Base-by-base conservation (phyloP, 92 coral and sea anemone species). In the Parazoanthus darwini region DNA sequence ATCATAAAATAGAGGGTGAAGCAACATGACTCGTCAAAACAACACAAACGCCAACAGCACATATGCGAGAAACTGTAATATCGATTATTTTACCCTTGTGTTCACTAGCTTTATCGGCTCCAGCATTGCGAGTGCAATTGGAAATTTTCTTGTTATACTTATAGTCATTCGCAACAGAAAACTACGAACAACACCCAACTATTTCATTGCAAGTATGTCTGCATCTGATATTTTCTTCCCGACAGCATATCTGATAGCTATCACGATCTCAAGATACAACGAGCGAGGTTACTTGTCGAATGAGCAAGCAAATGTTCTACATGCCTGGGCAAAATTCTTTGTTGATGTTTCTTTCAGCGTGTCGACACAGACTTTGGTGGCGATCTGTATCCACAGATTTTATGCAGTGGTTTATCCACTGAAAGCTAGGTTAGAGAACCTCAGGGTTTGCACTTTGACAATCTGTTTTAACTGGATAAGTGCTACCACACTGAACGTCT, bases 311-410 rank as follows among this genome's bases (percentile, higher is more conserved):
- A 37, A 8, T 1, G 6, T 65, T 36, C 20, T 81, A 1, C 11
- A 10, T 25, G 35, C 48, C 8, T 36, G 22, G 33, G 26, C 74
- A 65, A 11, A 39, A 35, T 81, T 36, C 54, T 8, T 81, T 37
- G 2, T 58, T 48, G 26, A 59, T 39, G 26, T 81, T 2, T 81
- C 85, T 29, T 59, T 35, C 16, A 29, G 50, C 0, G 85, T 81
- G 20, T 36, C 85, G 5, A 59, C 26, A 75, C 85, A 81, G 74
- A 81, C 74, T 13, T 38, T 81, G 35, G 16, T 81, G 36, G 85
- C 85, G 3, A 81, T 81, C 35, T 81, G 73, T 35, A 42, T 63
- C 74, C 85, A 81, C 74, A 63, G 85, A 63, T 81, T 59, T 23
- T 58, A 59, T 65, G 85, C 85, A 20, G 74, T 81, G 18, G 20